These are phyloP conservation scores for Ceyx erithaca DNA, from an alignment of 2,797 vertebrate genomes.

Conservation along the genomic window DNA sequence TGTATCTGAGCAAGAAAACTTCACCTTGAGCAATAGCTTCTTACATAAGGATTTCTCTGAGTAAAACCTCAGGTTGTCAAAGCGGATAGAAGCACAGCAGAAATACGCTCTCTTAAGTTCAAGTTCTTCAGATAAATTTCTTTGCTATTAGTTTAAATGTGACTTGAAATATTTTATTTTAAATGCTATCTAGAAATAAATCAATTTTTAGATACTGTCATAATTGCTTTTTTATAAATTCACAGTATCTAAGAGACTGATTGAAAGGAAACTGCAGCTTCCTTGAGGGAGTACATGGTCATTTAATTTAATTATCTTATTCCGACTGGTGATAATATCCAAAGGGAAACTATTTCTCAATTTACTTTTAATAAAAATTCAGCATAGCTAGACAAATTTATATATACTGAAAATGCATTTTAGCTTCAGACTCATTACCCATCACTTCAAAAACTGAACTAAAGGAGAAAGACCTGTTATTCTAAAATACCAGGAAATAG, in stretches of 20 bases:
- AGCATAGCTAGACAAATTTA: not conserved
- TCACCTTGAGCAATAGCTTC: constrained; percentile 64
- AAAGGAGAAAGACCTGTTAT: not conserved
- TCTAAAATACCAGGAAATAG: not conserved
- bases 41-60: constrained; percentile 45
- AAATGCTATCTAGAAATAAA: constrained; percentile 16
- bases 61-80: not conserved
- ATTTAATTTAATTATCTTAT: constrained; percentile 60
- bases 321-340: constrained; percentile 1
- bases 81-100: not conserved
- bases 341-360: constrained; percentile 55
- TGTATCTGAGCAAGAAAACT: constrained; percentile 32
- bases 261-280: constrained; percentile 38
- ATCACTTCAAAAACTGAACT: not conserved
- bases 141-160: constrained; percentile 5
- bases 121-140: not conserved
- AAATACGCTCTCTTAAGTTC: constrained; percentile 14
- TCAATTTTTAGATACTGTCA: constrained; percentile 9
- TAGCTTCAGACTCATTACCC: not conserved
- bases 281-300: constrained; percentile 26
- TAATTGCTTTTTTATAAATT: constrained; percentile 26
- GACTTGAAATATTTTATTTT: constrained; percentile 34
- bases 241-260: not conserved
- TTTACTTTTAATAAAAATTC: constrained; percentile 56
- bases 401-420: not conserved